These are phyloP conservation scores for Busseola fusca DNA, from an alignment of 2,888 invertebrate species.

Conservation along the genomic window DNA sequence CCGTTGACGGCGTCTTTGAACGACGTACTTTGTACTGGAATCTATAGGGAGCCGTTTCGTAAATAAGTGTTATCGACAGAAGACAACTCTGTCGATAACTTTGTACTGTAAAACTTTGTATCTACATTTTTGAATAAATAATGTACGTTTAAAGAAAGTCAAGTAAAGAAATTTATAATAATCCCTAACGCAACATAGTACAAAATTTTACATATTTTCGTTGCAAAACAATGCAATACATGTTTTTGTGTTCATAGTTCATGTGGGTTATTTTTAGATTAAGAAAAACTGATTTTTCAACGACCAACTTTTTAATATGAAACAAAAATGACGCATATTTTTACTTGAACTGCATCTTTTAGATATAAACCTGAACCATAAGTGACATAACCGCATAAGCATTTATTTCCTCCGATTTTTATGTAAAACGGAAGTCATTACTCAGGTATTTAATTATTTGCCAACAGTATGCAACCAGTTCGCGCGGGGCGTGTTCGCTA, in stretches of 20 bases:
- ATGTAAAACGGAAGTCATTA: not conserved
- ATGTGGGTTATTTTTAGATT: no score
- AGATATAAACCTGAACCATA: not conserved
- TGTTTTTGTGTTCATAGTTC: no score
- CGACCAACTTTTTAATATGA: no score
- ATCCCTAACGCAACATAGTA: not conserved
- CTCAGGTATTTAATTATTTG: slow-evolving; percentile 60
- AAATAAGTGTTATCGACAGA: slow-evolving; percentile 5
- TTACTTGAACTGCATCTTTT: not conserved
- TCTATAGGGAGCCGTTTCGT: slow-evolving; percentile 7
- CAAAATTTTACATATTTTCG: not conserved
- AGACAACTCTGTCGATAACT: no score
- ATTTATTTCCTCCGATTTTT: not conserved
- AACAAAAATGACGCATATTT: not conserved
- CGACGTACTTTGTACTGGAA: slow-evolving; percentile 15
- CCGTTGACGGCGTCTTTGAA: slow-evolving; percentile 56
- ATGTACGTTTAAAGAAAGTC: not conserved
- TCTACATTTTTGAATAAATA: slow-evolving; percentile 21
- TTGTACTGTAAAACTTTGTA: slow-evolving; percentile 3
- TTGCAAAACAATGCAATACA: no score
- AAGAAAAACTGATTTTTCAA: no score
- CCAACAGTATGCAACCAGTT: slow-evolving; percentile 96
- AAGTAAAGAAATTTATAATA: not conserved
- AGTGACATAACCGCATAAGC: not conserved
- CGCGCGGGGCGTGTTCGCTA: slow-evolving; percentile 95